Evolutionary conservation across 23 tunicate species (phyloP).

Genomic region (Botrylloides violaceus): DNA sequence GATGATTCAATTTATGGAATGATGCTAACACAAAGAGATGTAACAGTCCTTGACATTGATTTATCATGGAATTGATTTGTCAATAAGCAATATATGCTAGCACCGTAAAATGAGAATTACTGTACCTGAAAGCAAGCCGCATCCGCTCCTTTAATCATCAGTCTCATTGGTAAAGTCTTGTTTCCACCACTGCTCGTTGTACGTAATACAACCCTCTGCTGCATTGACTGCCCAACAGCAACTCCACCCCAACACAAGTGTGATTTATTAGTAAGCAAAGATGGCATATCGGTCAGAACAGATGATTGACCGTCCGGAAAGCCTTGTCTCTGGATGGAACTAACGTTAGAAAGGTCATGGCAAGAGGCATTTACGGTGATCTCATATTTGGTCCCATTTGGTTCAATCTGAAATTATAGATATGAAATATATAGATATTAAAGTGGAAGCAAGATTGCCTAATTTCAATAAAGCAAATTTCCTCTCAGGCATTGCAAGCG

Average conservation of each 20-base stretch:
- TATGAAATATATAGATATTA: too few relatives aligned
- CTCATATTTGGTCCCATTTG: conserved; percentile 79
- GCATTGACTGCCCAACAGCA: conserved; percentile 35
- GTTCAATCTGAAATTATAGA: conserved; percentile 46
- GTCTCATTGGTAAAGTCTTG: conserved; percentile 23
- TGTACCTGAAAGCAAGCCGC: conserved; percentile 60
- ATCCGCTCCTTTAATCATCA: conserved; percentile 49
- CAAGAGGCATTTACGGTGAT: conserved; percentile 33
- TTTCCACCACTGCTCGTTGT: conserved; percentile 13
- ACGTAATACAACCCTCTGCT: conserved; percentile 55
- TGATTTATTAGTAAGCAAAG: conserved; percentile 63
- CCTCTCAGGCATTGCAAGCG: too few relatives aligned
- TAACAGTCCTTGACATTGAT: too few relatives aligned
- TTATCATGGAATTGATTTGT: too few relatives aligned
- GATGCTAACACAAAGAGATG: too few relatives aligned
- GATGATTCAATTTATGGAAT: too few relatives aligned
- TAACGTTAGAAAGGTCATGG: neutral
- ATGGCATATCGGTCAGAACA: conserved; percentile 10
- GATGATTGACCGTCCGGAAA: neutral
- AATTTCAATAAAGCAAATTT: too few relatives aligned
- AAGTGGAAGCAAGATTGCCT: too few relatives aligned
- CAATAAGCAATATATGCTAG: neutral
- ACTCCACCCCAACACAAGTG: conserved; percentile 87
- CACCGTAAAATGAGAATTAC: too few relatives aligned
- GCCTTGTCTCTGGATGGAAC: conserved; percentile 2